phyloP scores from a whole-genome alignment of 1,140 invertebrate species.

The Ruditapes philippinarum region DNA sequence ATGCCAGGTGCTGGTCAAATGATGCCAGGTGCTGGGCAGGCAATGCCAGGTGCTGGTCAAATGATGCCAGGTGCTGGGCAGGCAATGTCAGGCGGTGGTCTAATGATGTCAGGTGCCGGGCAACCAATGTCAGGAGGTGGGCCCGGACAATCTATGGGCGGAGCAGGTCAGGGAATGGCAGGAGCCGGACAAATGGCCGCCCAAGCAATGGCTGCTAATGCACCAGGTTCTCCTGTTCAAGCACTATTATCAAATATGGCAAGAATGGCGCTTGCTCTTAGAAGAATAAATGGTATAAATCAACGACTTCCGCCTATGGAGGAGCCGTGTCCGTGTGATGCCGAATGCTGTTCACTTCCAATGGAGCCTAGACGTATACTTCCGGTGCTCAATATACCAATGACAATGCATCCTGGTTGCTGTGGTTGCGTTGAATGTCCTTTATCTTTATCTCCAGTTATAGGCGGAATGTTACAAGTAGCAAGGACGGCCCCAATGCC shows the following conservation, averaged over 20 bases:
- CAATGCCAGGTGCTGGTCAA: too few relatives aligned
- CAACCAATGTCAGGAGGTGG: not conserved
- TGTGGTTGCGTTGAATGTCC: conserved; percentile 60
- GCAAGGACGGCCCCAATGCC: not conserved
- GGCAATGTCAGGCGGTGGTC: not conserved
- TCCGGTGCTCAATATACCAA: conserved; percentile 44
- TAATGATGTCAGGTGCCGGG: not conserved
- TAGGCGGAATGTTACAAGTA: conserved; percentile 3
- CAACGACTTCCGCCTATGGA: conserved; percentile 42
- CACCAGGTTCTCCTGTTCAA: conserved; percentile 15
- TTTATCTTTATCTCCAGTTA: not conserved
- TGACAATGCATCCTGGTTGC: conserved; percentile 51
- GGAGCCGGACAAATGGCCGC: not conserved
- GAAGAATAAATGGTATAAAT: conserved; percentile 1
- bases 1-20: not conserved
- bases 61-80: not conserved
- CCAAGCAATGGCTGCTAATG: not conserved
- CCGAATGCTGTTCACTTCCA: conserved; percentile 30
- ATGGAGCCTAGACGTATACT: conserved; percentile 40
- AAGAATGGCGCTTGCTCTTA: not conserved
- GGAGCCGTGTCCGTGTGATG: conserved; percentile 59
- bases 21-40: not conserved
- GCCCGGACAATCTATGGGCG: not conserved
- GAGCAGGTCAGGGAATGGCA: not conserved
- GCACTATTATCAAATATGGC: conserved; percentile 27